phyloP scores from a whole-genome alignment of 2,113 vertebrate species.

The Nesoenas mayeri region DNA sequence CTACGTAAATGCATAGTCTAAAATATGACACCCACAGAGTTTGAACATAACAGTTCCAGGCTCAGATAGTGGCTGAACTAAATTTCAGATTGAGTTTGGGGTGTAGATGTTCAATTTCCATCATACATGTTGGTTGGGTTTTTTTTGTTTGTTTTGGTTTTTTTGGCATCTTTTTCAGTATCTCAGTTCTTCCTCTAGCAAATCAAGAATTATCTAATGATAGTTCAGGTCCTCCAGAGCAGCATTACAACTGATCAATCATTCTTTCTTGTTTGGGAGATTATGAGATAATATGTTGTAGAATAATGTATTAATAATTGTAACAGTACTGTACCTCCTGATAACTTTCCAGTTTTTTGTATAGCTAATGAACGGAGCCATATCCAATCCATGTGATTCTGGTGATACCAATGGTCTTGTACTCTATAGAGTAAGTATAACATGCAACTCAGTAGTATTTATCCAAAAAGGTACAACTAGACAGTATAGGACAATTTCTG shows the following conservation, averaged over 20 bases:
- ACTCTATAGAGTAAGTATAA: neutral
- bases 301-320: neutral
- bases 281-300: neutral
- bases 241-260: neutral
- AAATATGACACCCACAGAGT: neutral
- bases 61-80: neutral
- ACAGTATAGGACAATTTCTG: neutral
- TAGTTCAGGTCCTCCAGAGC: neutral
- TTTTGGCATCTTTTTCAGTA: neutral
- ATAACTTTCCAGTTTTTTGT: neutral
- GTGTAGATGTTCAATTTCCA: neutral
- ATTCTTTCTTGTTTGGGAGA: neutral
- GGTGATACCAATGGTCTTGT: neutral
- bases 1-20: neutral
- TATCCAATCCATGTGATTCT: neutral
- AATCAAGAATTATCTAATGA: neutral
- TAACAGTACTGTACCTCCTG: neutral
- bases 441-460: neutral
- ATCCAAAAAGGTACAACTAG: neutral
- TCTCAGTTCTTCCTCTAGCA: neutral
- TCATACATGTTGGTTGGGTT: too few relatives aligned
- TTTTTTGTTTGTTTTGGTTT: too few relatives aligned
- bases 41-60: neutral
- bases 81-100: neutral
- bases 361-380: neutral